phyloP scores from a whole-genome alignment of 1,140 invertebrate genomes.

The Drosophila lacertosa region DNA sequence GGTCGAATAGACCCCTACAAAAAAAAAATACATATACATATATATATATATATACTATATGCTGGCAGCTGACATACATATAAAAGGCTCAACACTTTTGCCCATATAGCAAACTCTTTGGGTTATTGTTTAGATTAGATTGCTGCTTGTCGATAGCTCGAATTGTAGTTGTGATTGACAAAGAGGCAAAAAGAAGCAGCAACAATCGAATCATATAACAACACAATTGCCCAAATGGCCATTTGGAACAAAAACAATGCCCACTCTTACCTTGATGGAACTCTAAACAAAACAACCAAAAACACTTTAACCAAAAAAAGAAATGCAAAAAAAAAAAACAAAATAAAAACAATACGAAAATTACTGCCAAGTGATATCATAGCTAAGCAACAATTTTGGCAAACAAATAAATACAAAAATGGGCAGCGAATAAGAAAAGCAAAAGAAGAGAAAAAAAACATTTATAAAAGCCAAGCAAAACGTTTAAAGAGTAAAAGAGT shows the following conservation, averaged over 20 bases:
- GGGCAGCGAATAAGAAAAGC: constrained; percentile 57
- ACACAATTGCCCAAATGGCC: neutral
- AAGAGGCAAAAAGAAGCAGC: constrained; percentile 3
- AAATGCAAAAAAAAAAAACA: constrained; percentile 15
- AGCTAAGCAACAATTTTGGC: constrained; percentile 67
- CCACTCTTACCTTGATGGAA: constrained; percentile 27
- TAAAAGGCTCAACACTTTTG: constrained; percentile 24
- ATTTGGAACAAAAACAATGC: neutral
- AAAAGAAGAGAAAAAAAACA: constrained; percentile 7
- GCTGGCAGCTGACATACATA: constrained; percentile 33
- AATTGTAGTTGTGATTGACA: constrained; percentile 27
- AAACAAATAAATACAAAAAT: constrained; percentile 73
- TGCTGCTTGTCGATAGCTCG: constrained; percentile 20
- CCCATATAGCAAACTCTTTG: constrained; percentile 4
- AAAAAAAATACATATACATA: too few species aligned
- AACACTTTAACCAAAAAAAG: constrained; percentile 5
- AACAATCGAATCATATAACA: constrained; percentile 10
- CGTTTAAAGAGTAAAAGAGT: constrained; percentile 30
- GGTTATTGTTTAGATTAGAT: constrained; percentile 44
- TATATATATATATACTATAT: too few species aligned
- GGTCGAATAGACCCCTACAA: constrained; percentile 17
- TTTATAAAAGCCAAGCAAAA: constrained; percentile 3
- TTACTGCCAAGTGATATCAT: constrained; percentile 72
- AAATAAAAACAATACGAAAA: constrained; percentile 60
- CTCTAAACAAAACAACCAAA: constrained; percentile 11